Percentiles rank a stretch among this genome's conserved stretches.
Conservation (phyloP, 2,113 vertebrate species). For the Epinephelus fuscoguttatus region DNA sequence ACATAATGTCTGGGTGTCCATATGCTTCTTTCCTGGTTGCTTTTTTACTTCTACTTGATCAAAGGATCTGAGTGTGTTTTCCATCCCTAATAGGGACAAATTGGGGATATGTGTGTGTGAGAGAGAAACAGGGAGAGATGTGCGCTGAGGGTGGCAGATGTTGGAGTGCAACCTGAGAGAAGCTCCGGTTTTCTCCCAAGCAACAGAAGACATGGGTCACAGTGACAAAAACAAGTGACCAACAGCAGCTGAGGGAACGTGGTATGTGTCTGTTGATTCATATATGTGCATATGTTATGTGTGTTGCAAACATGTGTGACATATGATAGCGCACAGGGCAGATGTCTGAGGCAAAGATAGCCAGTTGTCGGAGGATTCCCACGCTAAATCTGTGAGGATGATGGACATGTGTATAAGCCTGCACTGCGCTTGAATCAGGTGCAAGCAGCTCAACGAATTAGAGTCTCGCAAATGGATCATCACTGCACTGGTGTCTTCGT, state of each 20-base stretch:
- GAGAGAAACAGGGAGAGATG: background rate
- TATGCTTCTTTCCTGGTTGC: background rate
- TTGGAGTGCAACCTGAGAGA: constrained; percentile 67
- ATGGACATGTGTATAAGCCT: background rate
- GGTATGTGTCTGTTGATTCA: constrained; percentile 57
- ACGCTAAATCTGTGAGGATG: constrained; percentile 37
- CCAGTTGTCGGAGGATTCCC: constrained; percentile 66
- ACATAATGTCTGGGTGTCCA: background rate
- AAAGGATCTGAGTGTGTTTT: background rate
- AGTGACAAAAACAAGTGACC: constrained; percentile 65
- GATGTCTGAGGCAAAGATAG: constrained; percentile 55
- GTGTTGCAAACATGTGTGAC: constrained; percentile 54
- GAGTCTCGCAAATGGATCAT: background rate
- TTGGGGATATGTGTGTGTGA: background rate
- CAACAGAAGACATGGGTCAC: constrained; percentile 49
- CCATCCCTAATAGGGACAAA: background rate
- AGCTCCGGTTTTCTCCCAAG: constrained; percentile 51
- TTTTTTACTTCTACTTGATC: background rate
- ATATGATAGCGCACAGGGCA: constrained; percentile 53
- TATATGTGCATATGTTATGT: constrained; percentile 47
- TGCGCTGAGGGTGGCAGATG: constrained; percentile 69
- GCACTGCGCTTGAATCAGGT: constrained; percentile 15
- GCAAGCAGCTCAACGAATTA: background rate
- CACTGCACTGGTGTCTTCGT: background rate
- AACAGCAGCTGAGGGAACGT: constrained; percentile 43